Conservation (phyloP, 1,140 invertebrate genomes). For the Drosophila ercepeae region DNA sequence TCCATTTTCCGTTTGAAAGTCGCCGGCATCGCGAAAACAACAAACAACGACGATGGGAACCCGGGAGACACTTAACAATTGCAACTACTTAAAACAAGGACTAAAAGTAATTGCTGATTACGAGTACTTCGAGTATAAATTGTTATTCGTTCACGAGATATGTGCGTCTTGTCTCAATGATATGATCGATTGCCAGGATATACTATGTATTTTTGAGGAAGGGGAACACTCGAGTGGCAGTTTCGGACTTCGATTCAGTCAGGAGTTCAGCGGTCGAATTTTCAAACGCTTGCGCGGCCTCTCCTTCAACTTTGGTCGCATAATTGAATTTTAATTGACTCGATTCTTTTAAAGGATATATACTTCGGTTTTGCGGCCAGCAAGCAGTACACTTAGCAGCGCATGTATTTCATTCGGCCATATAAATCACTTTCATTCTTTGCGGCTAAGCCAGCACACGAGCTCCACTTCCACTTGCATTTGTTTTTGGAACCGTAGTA, state of each 20-base stretch:
- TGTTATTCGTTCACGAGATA: constrained; percentile 13
- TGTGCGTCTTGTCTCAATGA: constrained; percentile 19
- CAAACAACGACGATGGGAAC: no score
- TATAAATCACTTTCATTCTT: constrained; percentile 78
- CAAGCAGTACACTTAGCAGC: constrained; percentile 45
- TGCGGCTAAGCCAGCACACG: constrained; percentile 64
- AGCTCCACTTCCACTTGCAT: constrained; percentile 60
- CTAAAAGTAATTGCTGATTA: constrained; percentile 25
- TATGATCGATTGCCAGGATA: constrained; percentile 45
- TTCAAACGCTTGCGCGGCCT: constrained; percentile 77
- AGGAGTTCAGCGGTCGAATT: constrained; percentile 54
- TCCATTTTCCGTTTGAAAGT: constrained; percentile 10
- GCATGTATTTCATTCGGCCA: constrained; percentile 70
- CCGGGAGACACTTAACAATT: constrained; percentile 19
- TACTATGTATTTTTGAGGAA: not conserved
- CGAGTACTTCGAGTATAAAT: no score
- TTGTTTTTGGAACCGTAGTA: constrained; percentile 37
- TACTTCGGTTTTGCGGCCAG: not conserved
- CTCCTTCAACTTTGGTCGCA: constrained; percentile 71
- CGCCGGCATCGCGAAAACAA: constrained; percentile 12
- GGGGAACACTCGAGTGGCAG: constrained; percentile 28
- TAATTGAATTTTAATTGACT: constrained; percentile 81
- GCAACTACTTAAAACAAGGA: constrained; percentile 19
- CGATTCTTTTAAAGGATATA: constrained; percentile 22
- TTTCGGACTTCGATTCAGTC: constrained; percentile 25